These are phyloP conservation scores for Nycteola revayana DNA, from an alignment of 2,888 invertebrate species.

Conservation along the genomic window DNA sequence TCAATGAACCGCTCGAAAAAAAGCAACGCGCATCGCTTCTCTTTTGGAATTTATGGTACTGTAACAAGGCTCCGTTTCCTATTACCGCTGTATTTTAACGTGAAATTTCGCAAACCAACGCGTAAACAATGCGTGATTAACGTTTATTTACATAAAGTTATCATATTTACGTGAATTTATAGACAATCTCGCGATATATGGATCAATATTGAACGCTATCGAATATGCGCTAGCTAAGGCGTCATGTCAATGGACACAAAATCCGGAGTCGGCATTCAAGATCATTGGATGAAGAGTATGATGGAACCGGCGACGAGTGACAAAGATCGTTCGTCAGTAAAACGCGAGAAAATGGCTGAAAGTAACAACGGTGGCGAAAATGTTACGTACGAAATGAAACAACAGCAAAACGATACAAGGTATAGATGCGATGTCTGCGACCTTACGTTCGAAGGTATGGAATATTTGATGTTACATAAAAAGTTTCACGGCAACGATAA, in stretches of 20 bases:
- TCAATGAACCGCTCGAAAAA: slow-evolving; percentile 74
- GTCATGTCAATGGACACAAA: slow-evolving; percentile 67
- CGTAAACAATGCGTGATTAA: slow-evolving; percentile 71
- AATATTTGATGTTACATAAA: slow-evolving; percentile 70
- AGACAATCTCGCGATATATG: slow-evolving; percentile 39
- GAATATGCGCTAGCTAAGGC: slow-evolving; percentile 54
- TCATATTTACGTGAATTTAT: slow-evolving; percentile 45
- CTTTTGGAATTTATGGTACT: slow-evolving; percentile 81
- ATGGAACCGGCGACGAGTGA: slow-evolving; percentile 74
- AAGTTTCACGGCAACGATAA: slow-evolving; percentile 75
- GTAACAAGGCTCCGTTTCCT: slow-evolving; percentile 82
- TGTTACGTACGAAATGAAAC: slow-evolving; percentile 60
- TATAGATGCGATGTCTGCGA: slow-evolving; percentile 73
- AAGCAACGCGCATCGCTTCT: slow-evolving; percentile 78
- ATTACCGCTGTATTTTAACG: slow-evolving; percentile 57
- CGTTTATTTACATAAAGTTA: slow-evolving; percentile 20
- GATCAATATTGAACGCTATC: slow-evolving; percentile 61
- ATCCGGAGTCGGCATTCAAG: slow-evolving; percentile 65
- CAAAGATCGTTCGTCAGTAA: slow-evolving; percentile 64
- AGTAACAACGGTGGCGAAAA: slow-evolving; percentile 62
- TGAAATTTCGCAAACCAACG: slow-evolving; percentile 61
- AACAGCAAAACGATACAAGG: slow-evolving; percentile 51
- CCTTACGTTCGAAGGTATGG: slow-evolving; percentile 70
- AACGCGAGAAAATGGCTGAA: slow-evolving; percentile 75
- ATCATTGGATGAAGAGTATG: slow-evolving; percentile 78